These are phyloP conservation scores for Musca domestica DNA, from an alignment of 1,140 invertebrate genomes.

Conservation along the genomic window DNA sequence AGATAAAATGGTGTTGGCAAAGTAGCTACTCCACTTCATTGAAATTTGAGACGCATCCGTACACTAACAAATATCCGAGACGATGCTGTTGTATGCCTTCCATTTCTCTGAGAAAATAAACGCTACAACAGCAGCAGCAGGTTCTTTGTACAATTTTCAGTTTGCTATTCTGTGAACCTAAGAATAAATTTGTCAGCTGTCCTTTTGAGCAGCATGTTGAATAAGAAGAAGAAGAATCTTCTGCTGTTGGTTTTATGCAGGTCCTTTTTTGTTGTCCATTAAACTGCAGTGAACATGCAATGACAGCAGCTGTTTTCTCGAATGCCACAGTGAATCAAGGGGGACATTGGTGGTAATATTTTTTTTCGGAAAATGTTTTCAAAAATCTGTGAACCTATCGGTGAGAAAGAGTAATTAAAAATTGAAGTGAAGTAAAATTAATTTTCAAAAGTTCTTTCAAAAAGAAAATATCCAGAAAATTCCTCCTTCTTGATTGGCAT, in stretches of 20 bases:
- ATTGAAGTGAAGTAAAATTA: too few relatives aligned
- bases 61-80: not conserved
- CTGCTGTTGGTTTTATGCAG: slow-evolving; percentile 9
- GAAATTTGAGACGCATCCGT: slow-evolving; percentile 4
- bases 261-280: slow-evolving; percentile 4
- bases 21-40: slow-evolving; percentile 18
- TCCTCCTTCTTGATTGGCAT: too few relatives aligned
- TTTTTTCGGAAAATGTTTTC: too few relatives aligned
- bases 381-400: too few relatives aligned
- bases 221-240: not conserved
- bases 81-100: not conserved
- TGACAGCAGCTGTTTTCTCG: not conserved
- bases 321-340: too few relatives aligned
- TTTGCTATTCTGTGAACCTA: not conserved
- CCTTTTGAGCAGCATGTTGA: not conserved
- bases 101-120: not conserved
- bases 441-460: too few relatives aligned
- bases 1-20: slow-evolving; percentile 6
- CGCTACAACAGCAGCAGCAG: not conserved
- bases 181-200: slow-evolving; percentile 12
- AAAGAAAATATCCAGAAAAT: too few relatives aligned
- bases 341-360: too few relatives aligned
- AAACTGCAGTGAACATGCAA: not conserved
- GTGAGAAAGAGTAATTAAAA: too few relatives aligned
- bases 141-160: not conserved